Evolutionary conservation across 2,888 invertebrate species (phyloP), one percentile per base, ranked within the genome.

Genomic region (Trissoscelio sp.): DNA sequence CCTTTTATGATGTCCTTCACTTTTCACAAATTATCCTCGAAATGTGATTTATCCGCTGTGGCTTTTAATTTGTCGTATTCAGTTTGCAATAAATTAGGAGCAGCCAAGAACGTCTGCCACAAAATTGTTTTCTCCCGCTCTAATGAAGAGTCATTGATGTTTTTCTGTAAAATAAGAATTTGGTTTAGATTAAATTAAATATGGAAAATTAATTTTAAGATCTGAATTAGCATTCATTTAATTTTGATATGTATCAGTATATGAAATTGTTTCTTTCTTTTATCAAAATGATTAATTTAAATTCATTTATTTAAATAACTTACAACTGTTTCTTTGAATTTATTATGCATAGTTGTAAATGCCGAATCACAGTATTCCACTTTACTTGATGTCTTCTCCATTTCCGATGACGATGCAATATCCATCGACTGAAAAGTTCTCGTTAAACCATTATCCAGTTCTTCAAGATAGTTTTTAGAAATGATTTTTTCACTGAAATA

Each of bases 51-150:
- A 70, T 87, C 85, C 9, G 85, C 55, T 60, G 73, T 85, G 53
- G 53, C 75, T 66, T 86, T 82, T n/a, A 86, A 72, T 46, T 88
- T 85, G 11, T 88, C 83, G 57, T 86, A 89, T 60, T 82, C 85
- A 2, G 34, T 51, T 79, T 85, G 83, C 48, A 89, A 79, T 55
- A 80, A 82, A 12, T 88, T 86, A 5, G 89, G 89, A 79, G 89
- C 85, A 1, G 86, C 86, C 70, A 91, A 78, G 77, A 91, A 91
- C 74, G 86, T 87, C 73, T 91, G 91, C 91, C 91, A 91, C 4
- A 91, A 79, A 24, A 89, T 87, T 5, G 77, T 69, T 22, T 85
- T 88, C 73, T 90, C 88, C 37, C 89, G 83, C 46, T 89, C 87
- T 12, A 89, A 81, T 22, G 78, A 77, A 57, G 78, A 80, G 1